Evolutionary conservation across 2,888 invertebrate genomes (phyloP).

Genomic region (Ennomos fuscantarius): DNA sequence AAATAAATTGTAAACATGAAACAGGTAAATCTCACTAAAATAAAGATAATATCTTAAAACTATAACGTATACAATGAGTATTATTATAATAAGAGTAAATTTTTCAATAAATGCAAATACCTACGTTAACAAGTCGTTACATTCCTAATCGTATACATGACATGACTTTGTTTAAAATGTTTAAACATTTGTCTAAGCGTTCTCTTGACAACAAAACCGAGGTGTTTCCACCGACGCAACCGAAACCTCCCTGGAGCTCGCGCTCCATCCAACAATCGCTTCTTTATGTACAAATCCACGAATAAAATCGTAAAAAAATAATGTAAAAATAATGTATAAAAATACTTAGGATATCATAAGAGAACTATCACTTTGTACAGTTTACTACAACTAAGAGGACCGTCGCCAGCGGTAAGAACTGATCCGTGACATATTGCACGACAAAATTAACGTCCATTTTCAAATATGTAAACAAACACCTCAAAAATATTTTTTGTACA

Average conservation of each 20-base stretch:
- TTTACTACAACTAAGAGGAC: conserved; percentile 67
- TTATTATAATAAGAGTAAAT: conserved; percentile 72
- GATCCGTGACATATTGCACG: conserved; percentile 18
- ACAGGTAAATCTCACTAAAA: conserved; percentile 77
- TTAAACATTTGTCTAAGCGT: conserved; percentile 54
- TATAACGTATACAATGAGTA: conserved; percentile 83
- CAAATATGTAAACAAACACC: too few relatives aligned
- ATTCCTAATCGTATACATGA: conserved; percentile 77
- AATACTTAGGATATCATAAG: conserved; percentile 83
- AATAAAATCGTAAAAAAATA: conserved; percentile 83
- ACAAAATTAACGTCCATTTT: not conserved
- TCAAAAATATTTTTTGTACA: too few relatives aligned
- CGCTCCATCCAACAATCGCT: conserved; percentile 59
- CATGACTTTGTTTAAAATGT: conserved; percentile 59
- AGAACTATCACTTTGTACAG: conserved; percentile 85
- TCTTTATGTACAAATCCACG: conserved; percentile 71
- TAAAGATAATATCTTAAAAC: conserved; percentile 68
- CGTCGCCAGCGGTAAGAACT: conserved; percentile 71
- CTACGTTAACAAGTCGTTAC: conserved; percentile 75
- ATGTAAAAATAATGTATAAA: conserved; percentile 84
- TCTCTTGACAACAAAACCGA: conserved; percentile 63
- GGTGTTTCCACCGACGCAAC: conserved; percentile 55
- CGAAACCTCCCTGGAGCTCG: conserved; percentile 61
- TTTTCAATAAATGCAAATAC: conserved; percentile 78
- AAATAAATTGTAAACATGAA: conserved; percentile 57